Base-by-base conservation (phyloP, 92 coral and sea anemone species). In the Zoanthus sansibaricus region DNA sequence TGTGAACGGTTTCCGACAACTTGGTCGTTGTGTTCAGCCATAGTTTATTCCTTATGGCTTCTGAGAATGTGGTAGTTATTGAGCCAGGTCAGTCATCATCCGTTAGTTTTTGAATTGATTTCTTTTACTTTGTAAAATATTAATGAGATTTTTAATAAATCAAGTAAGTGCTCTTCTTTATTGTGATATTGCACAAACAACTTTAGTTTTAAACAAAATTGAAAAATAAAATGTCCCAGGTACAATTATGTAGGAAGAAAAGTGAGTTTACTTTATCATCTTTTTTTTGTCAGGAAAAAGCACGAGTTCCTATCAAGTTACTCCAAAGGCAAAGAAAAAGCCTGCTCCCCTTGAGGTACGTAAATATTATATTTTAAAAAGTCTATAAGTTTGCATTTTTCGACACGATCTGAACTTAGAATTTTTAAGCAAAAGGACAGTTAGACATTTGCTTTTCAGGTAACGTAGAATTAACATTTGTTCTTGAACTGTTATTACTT, bases 311-410 rank as follows among this genome's bases (percentile, higher is more conserved):
- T 97, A 97, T 87, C 94, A 90, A 77, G 93, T 96, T 14, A 85
- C 97, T 32, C 94, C 89, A 7, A 94, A 93, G 67, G 84, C 91
- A 59, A 97, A 93, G 89, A 67, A 79, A 37, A 97, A 92, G 76
- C 99, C 94, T n/a, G 96, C 95, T 37, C 98, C 97, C 21, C 67
- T 97, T 73, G 98, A 95, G 71, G 98, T 96, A 78, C 93, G 98
- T 93, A 18, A 12, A 33, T 14, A 44, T 9, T 15, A 44, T 30
- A 11, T 25, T 83, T 71, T 59, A 61, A 75, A 61, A 75, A 90
- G 67, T 79, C 18, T 64, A n/a, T n/a, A 21, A 54, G 20, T 45
- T 42, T 62, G 18, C 61, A 13, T 15, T 67, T 80, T 12, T 80
- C 58, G 55, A 18, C 37, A 6, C 8, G 6, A 15, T 80, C 31